Conservation (phyloP, 1,140 invertebrate genomes). For the Alviniconcha marisindica region DNA sequence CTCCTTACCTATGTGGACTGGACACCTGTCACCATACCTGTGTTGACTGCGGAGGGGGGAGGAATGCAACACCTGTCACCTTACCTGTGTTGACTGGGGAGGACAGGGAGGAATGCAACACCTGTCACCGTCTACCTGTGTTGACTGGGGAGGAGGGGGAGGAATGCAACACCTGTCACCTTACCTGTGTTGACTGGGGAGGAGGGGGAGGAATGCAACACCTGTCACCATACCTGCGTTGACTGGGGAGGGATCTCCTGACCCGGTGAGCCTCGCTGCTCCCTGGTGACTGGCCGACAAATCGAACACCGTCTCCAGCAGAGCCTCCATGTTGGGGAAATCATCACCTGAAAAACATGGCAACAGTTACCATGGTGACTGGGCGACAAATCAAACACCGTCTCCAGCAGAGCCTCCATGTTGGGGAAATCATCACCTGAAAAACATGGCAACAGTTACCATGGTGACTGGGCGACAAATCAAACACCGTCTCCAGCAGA, state of each 20-base stretch:
- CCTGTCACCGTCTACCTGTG: no score
- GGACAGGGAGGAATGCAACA: no score
- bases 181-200: no score
- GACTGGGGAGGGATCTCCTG: slow-evolving; percentile 1
- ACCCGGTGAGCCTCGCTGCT: background rate
- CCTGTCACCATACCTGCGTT: background rate
- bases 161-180: no score
- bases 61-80: no score
- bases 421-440: slow-evolving; percentile 56
- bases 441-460: no score
- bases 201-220: no score
- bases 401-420: slow-evolving; percentile 53
- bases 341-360: slow-evolving; percentile 53
- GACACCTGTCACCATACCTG: no score
- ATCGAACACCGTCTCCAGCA: slow-evolving; percentile 55
- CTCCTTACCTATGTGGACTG: no score
- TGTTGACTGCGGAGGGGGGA: no score
- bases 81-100: no score
- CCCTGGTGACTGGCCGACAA: slow-evolving; percentile 3
- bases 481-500: slow-evolving; percentile 55
- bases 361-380: background rate
- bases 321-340: slow-evolving; percentile 50
- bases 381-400: slow-evolving; percentile 44
- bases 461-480: slow-evolving; percentile 6
- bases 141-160: no score